phyloP scores from a whole-genome alignment of 2,797 vertebrate species.

The Gobionotothen gibberifrons region DNA sequence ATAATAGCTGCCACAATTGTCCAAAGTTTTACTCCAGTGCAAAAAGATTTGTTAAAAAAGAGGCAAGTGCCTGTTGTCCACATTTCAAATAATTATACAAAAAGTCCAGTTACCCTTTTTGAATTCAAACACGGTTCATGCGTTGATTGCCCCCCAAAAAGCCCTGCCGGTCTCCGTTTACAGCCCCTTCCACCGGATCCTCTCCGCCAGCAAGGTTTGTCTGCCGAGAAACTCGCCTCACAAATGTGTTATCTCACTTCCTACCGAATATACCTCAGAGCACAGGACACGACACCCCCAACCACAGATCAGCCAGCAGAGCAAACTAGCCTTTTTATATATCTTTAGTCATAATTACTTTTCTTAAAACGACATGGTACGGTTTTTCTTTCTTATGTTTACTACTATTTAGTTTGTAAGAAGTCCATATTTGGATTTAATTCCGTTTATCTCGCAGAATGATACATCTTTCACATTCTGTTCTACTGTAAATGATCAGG shows the following conservation, averaged over 20 bases:
- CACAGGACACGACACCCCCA: constrained; percentile 76
- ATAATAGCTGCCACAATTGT: constrained; percentile 59
- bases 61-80: constrained; percentile 5
- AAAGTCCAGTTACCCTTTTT: constrained; percentile 36
- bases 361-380: not conserved
- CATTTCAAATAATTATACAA: not conserved
- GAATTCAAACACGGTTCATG: constrained; percentile 49
- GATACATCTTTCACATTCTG: not conserved
- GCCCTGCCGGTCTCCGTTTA: constrained; percentile 67
- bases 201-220: constrained; percentile 71
- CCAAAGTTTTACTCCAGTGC: constrained; percentile 85
- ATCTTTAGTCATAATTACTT: constrained; percentile 15
- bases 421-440: not conserved
- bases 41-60: constrained; percentile 62
- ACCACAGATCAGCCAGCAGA: constrained; percentile 66
- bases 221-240: constrained; percentile 69
- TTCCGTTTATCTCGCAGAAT: not conserved
- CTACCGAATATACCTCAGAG: constrained; percentile 84
- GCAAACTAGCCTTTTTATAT: constrained; percentile 48
- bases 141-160: constrained; percentile 45
- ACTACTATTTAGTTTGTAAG: constrained; percentile 5
- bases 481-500: constrained; percentile 4
- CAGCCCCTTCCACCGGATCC: constrained; percentile 63
- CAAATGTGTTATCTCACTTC: constrained; percentile 70
- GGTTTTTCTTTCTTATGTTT: constrained; percentile 11